Evolutionary conservation across 2,113 vertebrate genomes (phyloP).

Genomic region (Pungitius pungitius): DNA sequence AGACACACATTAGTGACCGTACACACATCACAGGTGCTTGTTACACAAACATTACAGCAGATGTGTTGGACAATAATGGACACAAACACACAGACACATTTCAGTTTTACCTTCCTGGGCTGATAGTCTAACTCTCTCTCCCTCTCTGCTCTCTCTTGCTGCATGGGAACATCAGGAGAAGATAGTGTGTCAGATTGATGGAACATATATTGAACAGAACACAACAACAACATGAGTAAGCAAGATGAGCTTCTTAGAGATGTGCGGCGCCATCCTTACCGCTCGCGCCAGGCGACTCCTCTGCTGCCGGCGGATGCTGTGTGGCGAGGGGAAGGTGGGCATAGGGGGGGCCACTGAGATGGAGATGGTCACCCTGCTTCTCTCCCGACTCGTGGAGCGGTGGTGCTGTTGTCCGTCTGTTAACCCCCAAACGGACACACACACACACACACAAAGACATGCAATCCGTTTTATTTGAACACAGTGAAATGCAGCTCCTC

Average conservation of each 20-base stretch:
- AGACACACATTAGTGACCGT: not conserved
- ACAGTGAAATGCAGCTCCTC: not conserved
- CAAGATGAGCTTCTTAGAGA: not conserved
- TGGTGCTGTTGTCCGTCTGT: constrained; percentile 68
- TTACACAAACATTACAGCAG: not conserved
- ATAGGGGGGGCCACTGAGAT: constrained; percentile 89
- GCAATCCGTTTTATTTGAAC: not conserved
- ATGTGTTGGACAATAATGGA: constrained; percentile 9
- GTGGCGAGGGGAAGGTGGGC: constrained; percentile 88
- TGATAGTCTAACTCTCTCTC: constrained; percentile 78
- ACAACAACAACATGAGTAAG: not conserved
- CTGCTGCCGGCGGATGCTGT: constrained; percentile 86
- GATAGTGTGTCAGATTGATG: constrained; percentile 38
- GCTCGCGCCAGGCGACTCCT: constrained; percentile 86
- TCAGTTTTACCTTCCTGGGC: constrained; percentile 75
- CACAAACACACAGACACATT: constrained; percentile 7
- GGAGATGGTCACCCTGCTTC: constrained; percentile 83
- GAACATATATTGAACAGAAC: not conserved
- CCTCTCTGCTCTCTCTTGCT: constrained; percentile 79
- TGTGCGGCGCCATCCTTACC: constrained; percentile 80
- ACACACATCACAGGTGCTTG: constrained; percentile 5
- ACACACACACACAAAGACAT: not conserved
- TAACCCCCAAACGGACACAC: constrained; percentile 6
- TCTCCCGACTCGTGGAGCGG: constrained; percentile 86
- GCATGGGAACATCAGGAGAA: constrained; percentile 56